Conservation (phyloP, 2,113 vertebrate species). For the Acrocephalus kingi region DNA sequence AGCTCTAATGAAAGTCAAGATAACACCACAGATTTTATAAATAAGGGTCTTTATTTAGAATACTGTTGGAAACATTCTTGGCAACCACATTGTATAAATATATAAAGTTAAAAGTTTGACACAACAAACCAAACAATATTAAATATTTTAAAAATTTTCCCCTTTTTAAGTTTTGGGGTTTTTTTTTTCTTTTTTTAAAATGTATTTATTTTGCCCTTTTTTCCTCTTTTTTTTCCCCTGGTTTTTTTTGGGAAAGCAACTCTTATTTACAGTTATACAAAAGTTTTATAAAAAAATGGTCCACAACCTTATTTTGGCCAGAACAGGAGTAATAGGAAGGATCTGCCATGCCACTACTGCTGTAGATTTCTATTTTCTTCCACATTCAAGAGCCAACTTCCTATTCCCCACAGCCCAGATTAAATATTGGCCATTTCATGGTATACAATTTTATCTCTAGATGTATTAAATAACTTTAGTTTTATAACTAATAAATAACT, state of each 20-base stretch:
- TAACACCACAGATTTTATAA: slow-evolving; percentile 80
- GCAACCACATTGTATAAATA: slow-evolving; percentile 92
- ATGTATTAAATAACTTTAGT: slow-evolving; percentile 59
- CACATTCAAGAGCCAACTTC: neutral
- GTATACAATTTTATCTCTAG: slow-evolving; percentile 14
- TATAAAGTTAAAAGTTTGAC: slow-evolving; percentile 90
- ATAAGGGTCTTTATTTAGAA: slow-evolving; percentile 88
- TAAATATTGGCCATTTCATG: slow-evolving; percentile 57
- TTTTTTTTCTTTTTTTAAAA: neutral
- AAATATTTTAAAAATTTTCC: slow-evolving; percentile 76
- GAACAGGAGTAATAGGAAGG: slow-evolving; percentile 33
- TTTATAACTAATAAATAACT: slow-evolving; percentile 68
- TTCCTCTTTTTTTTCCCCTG: neutral
- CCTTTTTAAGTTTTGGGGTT: neutral
- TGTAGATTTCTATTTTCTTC: neutral
- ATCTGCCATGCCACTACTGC: neutral
- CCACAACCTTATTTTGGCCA: slow-evolving; percentile 78
- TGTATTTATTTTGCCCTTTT: neutral
- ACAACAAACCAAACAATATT: slow-evolving; percentile 91
- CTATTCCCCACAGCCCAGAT: slow-evolving; percentile 32
- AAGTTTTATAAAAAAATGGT: slow-evolving; percentile 83
- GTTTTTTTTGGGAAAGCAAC: slow-evolving; percentile 76
- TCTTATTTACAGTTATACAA: slow-evolving; percentile 90
- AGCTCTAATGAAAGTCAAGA: slow-evolving; percentile 47
- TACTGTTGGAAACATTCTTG: slow-evolving; percentile 72